Conservation (phyloP, 2,888 invertebrate genomes). For the Chouioia cunea region DNA sequence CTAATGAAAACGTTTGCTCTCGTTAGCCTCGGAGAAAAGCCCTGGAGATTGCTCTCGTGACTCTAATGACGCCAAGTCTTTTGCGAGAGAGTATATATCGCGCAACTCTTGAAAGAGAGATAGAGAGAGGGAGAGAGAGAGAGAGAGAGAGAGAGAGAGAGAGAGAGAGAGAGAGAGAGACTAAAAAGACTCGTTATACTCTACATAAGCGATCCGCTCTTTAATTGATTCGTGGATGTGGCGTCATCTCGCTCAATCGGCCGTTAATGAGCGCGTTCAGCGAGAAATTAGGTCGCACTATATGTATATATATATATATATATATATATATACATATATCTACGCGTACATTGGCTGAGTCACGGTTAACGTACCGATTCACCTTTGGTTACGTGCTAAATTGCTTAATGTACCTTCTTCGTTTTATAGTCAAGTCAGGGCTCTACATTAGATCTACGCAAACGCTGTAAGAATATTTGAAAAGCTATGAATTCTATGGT, state of each 20-base stretch:
- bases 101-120: slow-evolving; percentile 26
- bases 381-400: too few relatives aligned
- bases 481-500: slow-evolving; percentile 10
- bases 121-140: too few relatives aligned
- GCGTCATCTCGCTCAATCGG: slow-evolving; percentile 16
- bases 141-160: too few relatives aligned
- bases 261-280: slow-evolving; percentile 51
- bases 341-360: neutral
- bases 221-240: slow-evolving; percentile 43
- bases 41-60: slow-evolving; percentile 26
- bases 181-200: slow-evolving; percentile 21
- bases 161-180: too few relatives aligned
- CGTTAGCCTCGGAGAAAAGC: slow-evolving; percentile 7
- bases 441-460: neutral
- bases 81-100: slow-evolving; percentile 19
- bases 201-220: slow-evolving; percentile 37
- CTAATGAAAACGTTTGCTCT: slow-evolving; percentile 29
- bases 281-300: slow-evolving; percentile 54
- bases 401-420: slow-evolving; percentile 43
- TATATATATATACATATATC: too few relatives aligned
- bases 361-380: too few relatives aligned
- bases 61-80: slow-evolving; percentile 28
- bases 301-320: too few relatives aligned
- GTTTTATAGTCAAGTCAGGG: slow-evolving; percentile 42
- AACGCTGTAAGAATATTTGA: slow-evolving; percentile 10